Percentiles rank a stretch among this genome's conserved stretches.
Evolutionary conservation across 2,113 vertebrate genomes (phyloP).

Genomic region (Sapajus apella): DNA sequence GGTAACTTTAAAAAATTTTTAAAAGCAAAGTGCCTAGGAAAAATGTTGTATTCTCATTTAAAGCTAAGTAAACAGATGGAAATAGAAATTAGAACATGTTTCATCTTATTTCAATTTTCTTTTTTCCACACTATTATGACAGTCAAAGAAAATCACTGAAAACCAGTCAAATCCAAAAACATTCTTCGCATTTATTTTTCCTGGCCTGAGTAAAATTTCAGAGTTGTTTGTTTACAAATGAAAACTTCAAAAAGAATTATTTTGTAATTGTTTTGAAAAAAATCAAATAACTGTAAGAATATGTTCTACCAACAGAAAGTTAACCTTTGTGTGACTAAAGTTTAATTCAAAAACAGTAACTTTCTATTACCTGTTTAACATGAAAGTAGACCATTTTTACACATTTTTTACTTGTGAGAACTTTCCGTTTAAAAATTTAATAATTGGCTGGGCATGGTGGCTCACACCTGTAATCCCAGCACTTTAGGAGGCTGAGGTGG

Average conservation of each 20-base stretch:
- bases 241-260: background rate
- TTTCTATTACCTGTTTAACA: constrained; percentile 12
- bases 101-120: background rate
- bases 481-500: no score
- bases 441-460: background rate
- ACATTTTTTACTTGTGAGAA: constrained; percentile 12
- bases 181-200: background rate
- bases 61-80: background rate
- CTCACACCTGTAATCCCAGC: no score
- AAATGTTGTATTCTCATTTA: background rate
- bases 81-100: constrained; percentile 33
- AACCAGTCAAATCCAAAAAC: background rate
- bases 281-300: background rate
- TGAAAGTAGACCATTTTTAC: background rate
- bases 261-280: constrained; percentile 46
- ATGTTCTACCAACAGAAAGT: background rate
- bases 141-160: constrained; percentile 26
- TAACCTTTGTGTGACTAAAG: constrained; percentile 3
- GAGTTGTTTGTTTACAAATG: constrained; percentile 1
- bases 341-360: constrained; percentile 37
- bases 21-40: constrained; percentile 27
- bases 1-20: constrained; percentile 10
- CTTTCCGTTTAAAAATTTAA: background rate
- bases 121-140: background rate
- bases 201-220: constrained; percentile 1